These are phyloP conservation scores for Micropoecilia bifurca DNA, from an alignment of 2,797 vertebrate genomes.

Conservation along the genomic window DNA sequence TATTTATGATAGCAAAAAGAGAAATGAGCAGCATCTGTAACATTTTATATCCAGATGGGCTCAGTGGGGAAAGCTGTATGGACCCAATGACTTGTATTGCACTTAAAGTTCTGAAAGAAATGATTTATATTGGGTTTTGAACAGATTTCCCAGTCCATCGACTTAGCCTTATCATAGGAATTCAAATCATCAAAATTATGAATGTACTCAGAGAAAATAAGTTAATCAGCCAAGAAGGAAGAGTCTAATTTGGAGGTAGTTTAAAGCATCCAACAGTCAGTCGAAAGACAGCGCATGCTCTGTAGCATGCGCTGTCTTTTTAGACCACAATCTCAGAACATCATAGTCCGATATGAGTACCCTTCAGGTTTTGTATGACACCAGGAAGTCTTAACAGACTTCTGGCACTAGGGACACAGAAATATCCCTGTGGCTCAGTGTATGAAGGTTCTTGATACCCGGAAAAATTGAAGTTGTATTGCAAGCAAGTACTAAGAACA, in stretches of 20 bases:
- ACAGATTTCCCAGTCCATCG: background rate
- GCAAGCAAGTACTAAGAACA: background rate
- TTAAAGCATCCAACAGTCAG: background rate
- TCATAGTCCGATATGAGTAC: background rate
- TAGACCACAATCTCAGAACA: background rate
- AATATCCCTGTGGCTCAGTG: background rate
- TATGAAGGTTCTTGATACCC: background rate
- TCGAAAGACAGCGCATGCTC: background rate
- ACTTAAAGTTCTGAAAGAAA: slow-evolving; percentile 14
- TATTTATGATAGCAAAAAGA: slow-evolving; percentile 60
- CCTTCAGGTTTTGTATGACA: background rate
- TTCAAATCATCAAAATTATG: background rate
- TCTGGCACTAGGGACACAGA: background rate
- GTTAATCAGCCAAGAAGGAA: background rate
- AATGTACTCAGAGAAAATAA: background rate
- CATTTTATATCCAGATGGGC: slow-evolving; percentile 65
- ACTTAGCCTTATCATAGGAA: background rate
- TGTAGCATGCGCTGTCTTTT: no score
- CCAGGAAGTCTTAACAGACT: background rate
- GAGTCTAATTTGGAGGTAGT: background rate
- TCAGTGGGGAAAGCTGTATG: slow-evolving; percentile 26
- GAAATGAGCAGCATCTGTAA: slow-evolving; percentile 58
- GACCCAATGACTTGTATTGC: slow-evolving; percentile 23
- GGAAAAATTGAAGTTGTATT: background rate
- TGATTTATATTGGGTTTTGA: background rate